A percentile compares a stretch with the other conserved stretches of the same genome.
phyloP scores from a whole-genome alignment of 1,140 invertebrate species.

The Dreissena rostriformis region DNA sequence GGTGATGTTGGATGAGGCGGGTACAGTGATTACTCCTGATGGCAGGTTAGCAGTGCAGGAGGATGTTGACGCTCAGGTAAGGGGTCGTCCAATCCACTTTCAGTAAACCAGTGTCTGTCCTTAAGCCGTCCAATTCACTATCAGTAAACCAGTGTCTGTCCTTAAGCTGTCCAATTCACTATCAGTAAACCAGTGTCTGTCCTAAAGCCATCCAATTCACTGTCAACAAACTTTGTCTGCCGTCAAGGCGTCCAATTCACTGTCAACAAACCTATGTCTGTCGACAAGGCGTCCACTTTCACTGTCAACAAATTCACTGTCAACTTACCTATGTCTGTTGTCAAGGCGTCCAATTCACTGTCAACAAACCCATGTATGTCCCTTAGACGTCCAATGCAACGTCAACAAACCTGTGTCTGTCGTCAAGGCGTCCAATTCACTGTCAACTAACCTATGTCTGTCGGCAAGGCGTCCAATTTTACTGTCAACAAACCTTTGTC shows the following conservation, averaged over 20 bases:
- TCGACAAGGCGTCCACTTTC: no score
- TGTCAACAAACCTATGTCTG: no score
- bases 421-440: background rate
- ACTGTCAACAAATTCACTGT: no score
- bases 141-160: background rate
- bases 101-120: background rate
- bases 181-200: background rate
- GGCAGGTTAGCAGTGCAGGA: slow-evolving; percentile 82
- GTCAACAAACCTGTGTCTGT: background rate
- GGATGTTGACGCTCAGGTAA: slow-evolving; percentile 65
- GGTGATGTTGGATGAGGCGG: slow-evolving; percentile 86
- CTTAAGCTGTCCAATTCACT: background rate
- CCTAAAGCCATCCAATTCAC: no score
- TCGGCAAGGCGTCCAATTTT: no score
- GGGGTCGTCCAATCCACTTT: background rate
- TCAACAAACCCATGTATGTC: no score
- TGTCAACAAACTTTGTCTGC: no score
- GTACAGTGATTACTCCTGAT: slow-evolving; percentile 85
- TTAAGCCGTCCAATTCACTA: background rate
- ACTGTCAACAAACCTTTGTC: no score
- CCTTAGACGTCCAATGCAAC: background rate
- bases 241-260: no score
- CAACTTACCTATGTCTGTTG: no score
- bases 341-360: no score
- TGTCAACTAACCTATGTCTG: background rate